Evolutionary conservation across 2,888 invertebrate genomes (phyloP), one percentile per base, ranked within the genome.

Genomic region (Xestia c-nigrum): DNA sequence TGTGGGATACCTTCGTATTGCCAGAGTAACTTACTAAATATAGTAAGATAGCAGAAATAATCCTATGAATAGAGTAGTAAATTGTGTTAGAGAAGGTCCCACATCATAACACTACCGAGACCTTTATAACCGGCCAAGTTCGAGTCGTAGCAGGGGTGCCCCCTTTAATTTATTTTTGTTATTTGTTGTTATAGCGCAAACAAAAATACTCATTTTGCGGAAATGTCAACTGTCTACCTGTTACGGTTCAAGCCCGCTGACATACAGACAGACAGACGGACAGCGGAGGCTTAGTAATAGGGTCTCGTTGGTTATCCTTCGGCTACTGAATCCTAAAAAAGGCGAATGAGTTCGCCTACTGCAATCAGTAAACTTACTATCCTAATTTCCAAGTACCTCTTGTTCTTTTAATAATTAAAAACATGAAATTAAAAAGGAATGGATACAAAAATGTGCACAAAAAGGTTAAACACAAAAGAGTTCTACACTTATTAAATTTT

Each of bases 391-490:
- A n/a, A 55, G 10, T 55, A 55, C 55, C 1, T 55, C 9, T 9
- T 10, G 31, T 31, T 19, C 9, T 19, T 38, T 4, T 38, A 31
- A 38, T 9, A 31, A 61, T 61, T 61, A 61, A 61, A 38, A 61
- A 61, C 19, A 38, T 61, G 19, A 61, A 50, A 50, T 31, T 31
- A 31, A 21, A n/a, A 77, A 24, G 12, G 1, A 55, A 52, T 24
- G 0, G 16, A 31, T 24, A 50, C 19, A 50, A 61, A 50, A 61
- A 43, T 24, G 14, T 19, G 6, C 21, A 46, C 31, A 46, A 63
- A 71, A 46, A 55, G 6, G 38, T 21, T 24, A 21, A 66, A 40
- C 21, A 77, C 12, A 78, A 77, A 69, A 61, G 7, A 24, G 50
- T 71, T 46, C 12, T 46, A 1, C 4, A 19, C 40, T 31, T 16